Conservation (phyloP, 2,888 invertebrate genomes). For the Drosophila engyochracea region DNA sequence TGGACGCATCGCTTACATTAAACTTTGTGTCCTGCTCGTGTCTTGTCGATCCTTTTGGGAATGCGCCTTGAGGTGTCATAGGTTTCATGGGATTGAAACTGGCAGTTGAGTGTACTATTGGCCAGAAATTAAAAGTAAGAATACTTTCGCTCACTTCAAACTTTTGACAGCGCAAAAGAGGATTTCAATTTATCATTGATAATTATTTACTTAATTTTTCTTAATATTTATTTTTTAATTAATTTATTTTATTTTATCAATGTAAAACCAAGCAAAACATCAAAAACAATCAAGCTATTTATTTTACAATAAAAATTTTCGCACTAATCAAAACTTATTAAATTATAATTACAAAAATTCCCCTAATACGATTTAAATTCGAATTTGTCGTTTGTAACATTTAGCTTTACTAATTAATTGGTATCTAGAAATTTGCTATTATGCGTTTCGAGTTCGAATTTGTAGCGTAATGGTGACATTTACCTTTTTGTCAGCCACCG, state of each 20-base stretch:
- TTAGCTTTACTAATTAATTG: constrained; percentile 7
- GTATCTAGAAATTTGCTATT: neutral
- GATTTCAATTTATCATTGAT: neutral
- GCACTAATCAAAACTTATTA: neutral
- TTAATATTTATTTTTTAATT: neutral
- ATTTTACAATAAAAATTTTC: neutral
- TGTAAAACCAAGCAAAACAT: neutral
- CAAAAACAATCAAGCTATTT: neutral
- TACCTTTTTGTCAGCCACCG: constrained; percentile 8
- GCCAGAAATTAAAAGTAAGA: neutral
- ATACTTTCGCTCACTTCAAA: constrained; percentile 13
- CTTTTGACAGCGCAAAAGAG: neutral
- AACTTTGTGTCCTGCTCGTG: neutral
- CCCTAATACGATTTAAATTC: neutral
- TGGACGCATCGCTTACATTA: neutral
- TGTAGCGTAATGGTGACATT: neutral
- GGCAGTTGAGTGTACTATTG: neutral
- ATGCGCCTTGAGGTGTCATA: neutral
- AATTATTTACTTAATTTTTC: neutral
- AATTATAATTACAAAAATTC: neutral
- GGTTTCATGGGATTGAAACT: constrained; percentile 2
- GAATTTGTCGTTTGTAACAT: neutral
- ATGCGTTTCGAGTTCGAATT: neutral
- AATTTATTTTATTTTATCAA: neutral
- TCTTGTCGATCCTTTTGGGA: no score